Evolutionary conservation across 2,797 vertebrate species (phyloP), one percentile per base, ranked within the genome.

Genomic region (Sebastes steindachneri): DNA sequence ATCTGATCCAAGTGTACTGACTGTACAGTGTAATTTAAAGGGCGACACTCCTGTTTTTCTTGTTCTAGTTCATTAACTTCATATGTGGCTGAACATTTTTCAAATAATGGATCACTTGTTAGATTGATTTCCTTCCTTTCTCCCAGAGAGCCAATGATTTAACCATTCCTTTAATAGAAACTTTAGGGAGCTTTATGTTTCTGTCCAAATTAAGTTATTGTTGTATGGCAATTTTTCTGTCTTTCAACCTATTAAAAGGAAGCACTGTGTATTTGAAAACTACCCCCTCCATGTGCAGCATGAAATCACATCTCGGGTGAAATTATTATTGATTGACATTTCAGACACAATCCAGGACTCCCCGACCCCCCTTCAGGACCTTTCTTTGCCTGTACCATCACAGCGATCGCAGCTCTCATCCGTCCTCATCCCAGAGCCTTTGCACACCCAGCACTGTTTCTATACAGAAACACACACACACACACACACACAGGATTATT

Each of bases 371-470:
- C 9, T 21, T 28, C 59, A 63, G 33, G 81, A 94, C 93, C 68
- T 92, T 1, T 89, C 75, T 86, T 68, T 89, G 63, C 93, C 93
- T 1, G 85, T 83, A 17, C 12, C 59, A 1, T 88, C 12, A 53
- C 93, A 94, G 28, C 0, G 11, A 26, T 0, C 0, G 73, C 93
- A 94, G 37, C 1, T 9, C 1, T 9, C n/a, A 1, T 65, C 17
- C 0, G 1, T 3, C 0, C 3, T 64, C 4, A 1, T 57, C 9
- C 93, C 93, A 3, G 87, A 28, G 55, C 93, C 91, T 2, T 86
- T 41, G 63, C 93, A 94, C 41, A 25, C 33, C 59, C 17, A 68
- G 68, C 93, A 94, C 0, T 5, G 2, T 64, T 91, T 92, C 93
- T 94, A 26, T 15, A 79, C 12, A 82, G 1, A 88, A 6, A 33